Evolutionary conservation across 53 echinoderm and acorn worm species (phyloP), one percentile per base, ranked within the genome.

Genomic region (Mesocentrotus franciscanus): DNA sequence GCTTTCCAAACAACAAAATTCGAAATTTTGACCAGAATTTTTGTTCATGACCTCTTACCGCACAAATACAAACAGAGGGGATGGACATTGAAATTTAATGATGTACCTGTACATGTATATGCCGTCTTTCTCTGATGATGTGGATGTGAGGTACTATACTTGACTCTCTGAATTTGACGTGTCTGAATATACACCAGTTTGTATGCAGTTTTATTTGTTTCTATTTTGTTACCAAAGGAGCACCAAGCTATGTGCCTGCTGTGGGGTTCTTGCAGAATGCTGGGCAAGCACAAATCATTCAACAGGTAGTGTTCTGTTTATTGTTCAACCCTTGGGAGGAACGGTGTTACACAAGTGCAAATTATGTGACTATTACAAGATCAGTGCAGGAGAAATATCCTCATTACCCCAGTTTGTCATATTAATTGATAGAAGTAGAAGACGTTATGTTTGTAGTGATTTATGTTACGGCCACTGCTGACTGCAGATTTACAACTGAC

Each of bases 211-310:
- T 76, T 30, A 11, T 72, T 42, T 81, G 36, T 81, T 15, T 76
- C 26, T 6, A 78, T 81, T 81, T 81, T 81, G 4, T 35, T 39
- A 57, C 27, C 58, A 26, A 76, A 99, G 99, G 98, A 83, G 78
- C 95, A 29, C 95, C 96, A 30, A 96, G 96, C n/a, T 98, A 99
- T 81, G 96, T 95, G 3, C 95, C 98, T 39, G 98, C 97, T 64
- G 97, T 97, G 30, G 93, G 92, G 17, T 98, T 99, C 78, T 85
- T 99, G 78, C 97, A 98, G 83, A 96, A 95, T 58, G 99, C 99
- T 75, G 99, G 99, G 17, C 99, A 99, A 94, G 96, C 95, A 1
- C 99, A 99, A 61, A 96, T 96, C 33, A 97, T 97, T 55, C 92
- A 91, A 14, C 97, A 97, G 97, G 97, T 97, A 87, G 24, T 56